Percentiles rank a stretch among this genome's conserved stretches.
Evolutionary conservation across 2,113 vertebrate genomes (phyloP).

Genomic region (Chloropsis cyanopogon): DNA sequence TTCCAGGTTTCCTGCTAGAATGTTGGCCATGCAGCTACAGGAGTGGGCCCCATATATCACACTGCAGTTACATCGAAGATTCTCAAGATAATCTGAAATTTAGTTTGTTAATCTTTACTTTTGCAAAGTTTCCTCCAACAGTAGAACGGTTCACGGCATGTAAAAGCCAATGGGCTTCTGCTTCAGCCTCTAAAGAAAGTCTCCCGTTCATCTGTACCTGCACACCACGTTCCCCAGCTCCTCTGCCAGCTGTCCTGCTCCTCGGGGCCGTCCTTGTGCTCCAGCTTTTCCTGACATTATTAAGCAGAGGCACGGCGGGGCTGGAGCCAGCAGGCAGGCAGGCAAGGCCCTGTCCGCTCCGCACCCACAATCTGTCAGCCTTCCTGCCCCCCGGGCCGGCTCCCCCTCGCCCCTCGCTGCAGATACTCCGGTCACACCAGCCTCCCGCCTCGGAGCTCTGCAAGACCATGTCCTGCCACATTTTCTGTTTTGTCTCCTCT

Average conservation of each 20-base stretch:
- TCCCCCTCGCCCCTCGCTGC: fast-evolving
- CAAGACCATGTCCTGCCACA: too few relatives aligned
- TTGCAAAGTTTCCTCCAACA: not conserved
- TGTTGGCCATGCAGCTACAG: not conserved
- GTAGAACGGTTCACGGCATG: not conserved
- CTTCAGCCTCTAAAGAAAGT: not conserved
- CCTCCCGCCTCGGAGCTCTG: not conserved
- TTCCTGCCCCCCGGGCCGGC: fast-evolving
- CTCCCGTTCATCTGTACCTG: not conserved
- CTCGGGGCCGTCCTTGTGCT: fast-evolving
- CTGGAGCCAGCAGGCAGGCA: not conserved
- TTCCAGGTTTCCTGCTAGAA: not conserved
- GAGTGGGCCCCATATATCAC: fast-evolving
- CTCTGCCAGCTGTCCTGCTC: not conserved
- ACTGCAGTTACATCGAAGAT: not conserved
- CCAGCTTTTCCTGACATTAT: not conserved
- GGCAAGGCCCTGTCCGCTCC: not conserved
- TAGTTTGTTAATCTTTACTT: not conserved
- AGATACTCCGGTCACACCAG: fast-evolving
- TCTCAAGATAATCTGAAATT: not conserved
- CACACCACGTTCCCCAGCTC: not conserved
- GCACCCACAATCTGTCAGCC: not conserved
- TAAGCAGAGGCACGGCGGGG: not conserved
- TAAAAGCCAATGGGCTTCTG: not conserved
- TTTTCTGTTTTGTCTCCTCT: not conserved